These are phyloP conservation scores for Sebastes steindachneri DNA, from an alignment of 2,797 vertebrate species.

Conservation along the genomic window DNA sequence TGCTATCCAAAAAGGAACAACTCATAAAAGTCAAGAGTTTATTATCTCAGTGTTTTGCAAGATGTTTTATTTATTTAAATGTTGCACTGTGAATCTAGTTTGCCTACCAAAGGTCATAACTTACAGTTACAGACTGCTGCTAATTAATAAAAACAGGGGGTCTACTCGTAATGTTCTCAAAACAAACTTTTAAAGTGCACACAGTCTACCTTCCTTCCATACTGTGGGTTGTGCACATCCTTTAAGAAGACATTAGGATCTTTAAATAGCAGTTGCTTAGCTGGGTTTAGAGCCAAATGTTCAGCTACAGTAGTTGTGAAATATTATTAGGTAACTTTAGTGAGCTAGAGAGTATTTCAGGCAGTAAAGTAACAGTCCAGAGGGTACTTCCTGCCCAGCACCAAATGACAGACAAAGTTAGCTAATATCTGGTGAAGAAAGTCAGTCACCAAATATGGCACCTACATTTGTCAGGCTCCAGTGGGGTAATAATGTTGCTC, in stretches of 20 bases:
- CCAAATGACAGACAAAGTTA: background rate
- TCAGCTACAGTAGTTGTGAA: slow-evolving; percentile 1
- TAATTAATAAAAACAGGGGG: background rate
- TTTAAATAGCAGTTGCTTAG: background rate
- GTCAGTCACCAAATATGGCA: background rate
- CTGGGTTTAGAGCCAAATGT: background rate
- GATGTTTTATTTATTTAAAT: background rate
- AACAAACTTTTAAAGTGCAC: background rate
- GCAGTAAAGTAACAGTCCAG: background rate
- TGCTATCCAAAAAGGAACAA: background rate
- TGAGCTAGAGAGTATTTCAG: background rate
- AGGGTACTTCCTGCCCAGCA: background rate
- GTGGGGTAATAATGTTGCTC: too few relatives aligned
- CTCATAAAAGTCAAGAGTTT: background rate
- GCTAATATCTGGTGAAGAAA: background rate
- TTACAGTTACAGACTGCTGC: background rate
- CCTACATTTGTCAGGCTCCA: background rate
- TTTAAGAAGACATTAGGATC: background rate
- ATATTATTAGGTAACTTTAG: background rate
- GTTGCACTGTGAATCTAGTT: background rate
- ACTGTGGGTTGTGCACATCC: background rate
- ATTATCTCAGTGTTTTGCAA: background rate
- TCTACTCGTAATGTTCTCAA: background rate
- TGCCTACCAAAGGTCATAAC: background rate
- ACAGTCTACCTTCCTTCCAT: background rate